Percentiles rank a stretch among this genome's conserved stretches.
phyloP scores from a whole-genome alignment of 2,113 vertebrate species.

The Centropus unirufus region DNA sequence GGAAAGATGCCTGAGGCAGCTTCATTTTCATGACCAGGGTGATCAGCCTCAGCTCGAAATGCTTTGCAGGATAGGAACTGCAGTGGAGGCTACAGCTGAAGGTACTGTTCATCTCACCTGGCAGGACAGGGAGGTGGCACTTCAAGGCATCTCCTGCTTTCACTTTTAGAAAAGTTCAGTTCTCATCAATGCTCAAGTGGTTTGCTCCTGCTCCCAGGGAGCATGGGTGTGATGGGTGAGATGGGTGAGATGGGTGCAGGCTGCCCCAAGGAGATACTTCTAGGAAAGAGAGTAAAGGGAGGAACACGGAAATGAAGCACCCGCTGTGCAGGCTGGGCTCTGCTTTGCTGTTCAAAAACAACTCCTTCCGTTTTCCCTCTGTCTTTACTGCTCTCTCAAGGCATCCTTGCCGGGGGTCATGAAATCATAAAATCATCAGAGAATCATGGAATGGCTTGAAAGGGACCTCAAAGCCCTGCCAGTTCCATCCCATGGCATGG shows the following conservation, averaged over 20 bases:
- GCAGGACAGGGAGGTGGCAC: neutral
- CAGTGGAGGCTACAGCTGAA: accelerated
- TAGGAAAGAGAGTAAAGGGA: neutral
- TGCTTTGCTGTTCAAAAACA: neutral
- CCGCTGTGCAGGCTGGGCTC: neutral
- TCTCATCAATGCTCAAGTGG: neutral
- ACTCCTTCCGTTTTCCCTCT: neutral
- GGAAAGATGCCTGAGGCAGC: neutral
- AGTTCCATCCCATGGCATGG: no score
- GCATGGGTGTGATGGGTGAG: neutral
- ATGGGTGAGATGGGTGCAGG: neutral
- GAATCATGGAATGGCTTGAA: no score
- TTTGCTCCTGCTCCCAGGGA: neutral
- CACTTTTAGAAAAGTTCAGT: neutral
- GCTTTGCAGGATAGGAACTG: accelerated
- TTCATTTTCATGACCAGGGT: neutral
- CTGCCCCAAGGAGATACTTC: neutral
- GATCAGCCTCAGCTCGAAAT: neutral
- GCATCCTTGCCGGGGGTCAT: neutral
- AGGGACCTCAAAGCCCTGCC: no score
- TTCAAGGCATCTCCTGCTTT: neutral
- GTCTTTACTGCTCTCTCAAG: neutral
- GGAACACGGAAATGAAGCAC: accelerated
- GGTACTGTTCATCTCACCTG: accelerated
- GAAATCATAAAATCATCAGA: no score